These are phyloP conservation scores for Bathynomus jamesi DNA, from an alignment of 1,140 invertebrate genomes.

Conservation along the genomic window DNA sequence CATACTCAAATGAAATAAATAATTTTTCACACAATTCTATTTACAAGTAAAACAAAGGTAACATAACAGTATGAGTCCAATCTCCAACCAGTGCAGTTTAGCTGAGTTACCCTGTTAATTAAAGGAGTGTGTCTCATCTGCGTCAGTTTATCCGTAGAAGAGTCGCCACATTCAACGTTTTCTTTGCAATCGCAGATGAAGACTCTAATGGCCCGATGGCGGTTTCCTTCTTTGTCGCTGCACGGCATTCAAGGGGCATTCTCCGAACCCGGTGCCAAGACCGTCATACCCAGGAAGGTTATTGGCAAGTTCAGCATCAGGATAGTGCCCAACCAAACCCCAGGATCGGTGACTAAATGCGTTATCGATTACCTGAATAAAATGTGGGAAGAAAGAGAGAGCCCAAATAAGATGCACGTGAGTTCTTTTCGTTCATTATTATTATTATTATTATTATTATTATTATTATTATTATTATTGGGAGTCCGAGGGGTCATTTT, in stretches of 20 bases:
- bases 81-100: no score
- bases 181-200: slow-evolving; percentile 42
- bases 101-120: no score
- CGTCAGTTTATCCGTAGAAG: no score
- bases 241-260: slow-evolving; percentile 94
- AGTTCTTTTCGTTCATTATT: slow-evolving; percentile 30
- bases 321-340: slow-evolving; percentile 83
- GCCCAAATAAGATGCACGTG: slow-evolving; percentile 79
- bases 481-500: no score
- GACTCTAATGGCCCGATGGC: slow-evolving; percentile 82
- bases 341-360: slow-evolving; percentile 62
- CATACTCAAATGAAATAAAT: no score
- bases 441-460: no score
- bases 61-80: no score
- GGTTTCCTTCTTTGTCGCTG: slow-evolving; percentile 78
- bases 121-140: no score
- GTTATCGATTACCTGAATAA: slow-evolving; percentile 66
- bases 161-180: not conserved
- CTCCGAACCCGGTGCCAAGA: slow-evolving; percentile 82
- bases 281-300: slow-evolving; percentile 86
- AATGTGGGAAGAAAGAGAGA: slow-evolving; percentile 58
- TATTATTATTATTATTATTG: no score
- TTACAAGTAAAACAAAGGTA: no score
- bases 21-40: no score
- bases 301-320: slow-evolving; percentile 94